Evolutionary conservation across 1,140 invertebrate genomes (phyloP).

Genomic region (Drosophila mauritiana): DNA sequence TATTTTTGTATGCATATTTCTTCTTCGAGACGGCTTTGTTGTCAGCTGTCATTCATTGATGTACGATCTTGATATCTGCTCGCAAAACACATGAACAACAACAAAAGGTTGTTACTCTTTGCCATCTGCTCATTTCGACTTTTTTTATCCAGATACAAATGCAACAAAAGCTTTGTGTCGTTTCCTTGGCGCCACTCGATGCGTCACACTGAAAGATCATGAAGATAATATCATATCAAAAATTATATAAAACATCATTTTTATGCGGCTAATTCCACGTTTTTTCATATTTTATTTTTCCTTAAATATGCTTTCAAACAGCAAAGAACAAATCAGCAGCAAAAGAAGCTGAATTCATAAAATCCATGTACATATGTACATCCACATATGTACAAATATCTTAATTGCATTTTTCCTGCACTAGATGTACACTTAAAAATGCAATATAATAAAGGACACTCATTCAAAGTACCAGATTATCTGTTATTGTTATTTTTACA

Average conservation of each 20-base stretch:
- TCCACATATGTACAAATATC: constrained; percentile 15
- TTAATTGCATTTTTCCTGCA: not conserved
- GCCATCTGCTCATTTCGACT: constrained; percentile 4
- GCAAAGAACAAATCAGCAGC: not conserved
- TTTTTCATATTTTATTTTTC: not conserved
- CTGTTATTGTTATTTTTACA: not conserved
- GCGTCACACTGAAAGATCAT: constrained; percentile 5
- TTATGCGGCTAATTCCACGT: too few species aligned
- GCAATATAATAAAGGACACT: not conserved
- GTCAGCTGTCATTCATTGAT: constrained; percentile 78
- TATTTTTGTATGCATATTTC: constrained; percentile 35
- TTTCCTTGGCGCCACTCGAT: constrained; percentile 37
- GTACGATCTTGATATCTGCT: constrained; percentile 75
- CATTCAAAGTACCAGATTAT: constrained; percentile 8
- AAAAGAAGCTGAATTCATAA: not conserved
- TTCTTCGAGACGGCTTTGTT: constrained; percentile 55
- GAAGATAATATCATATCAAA: too few species aligned
- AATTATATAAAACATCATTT: too few species aligned
- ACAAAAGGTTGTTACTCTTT: constrained; percentile 35
- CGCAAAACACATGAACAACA: constrained; percentile 50
- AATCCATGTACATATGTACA: constrained; percentile 15
- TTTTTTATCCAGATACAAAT: constrained; percentile 9
- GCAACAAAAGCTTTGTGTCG: constrained; percentile 41
- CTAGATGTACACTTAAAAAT: not conserved
- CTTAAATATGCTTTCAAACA: not conserved